These are phyloP conservation scores for Oophaga pumilio DNA, from an alignment of 2,113 vertebrate species.

Conservation along the genomic window DNA sequence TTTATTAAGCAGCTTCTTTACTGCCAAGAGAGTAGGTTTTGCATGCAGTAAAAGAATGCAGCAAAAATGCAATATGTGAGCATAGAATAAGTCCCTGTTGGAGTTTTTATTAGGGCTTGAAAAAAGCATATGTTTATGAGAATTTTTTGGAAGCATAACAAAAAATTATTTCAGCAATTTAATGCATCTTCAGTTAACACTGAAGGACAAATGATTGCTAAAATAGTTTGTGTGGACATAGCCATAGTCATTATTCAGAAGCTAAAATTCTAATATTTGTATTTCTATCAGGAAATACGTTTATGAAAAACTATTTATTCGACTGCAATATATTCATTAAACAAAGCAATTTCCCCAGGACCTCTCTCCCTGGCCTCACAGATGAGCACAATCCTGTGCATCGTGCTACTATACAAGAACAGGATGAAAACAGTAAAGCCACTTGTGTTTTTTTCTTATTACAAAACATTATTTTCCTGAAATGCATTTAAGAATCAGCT, in stretches of 20 bases:
- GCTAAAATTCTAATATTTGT: not conserved
- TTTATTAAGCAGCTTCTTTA: no score
- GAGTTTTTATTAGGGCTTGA: not conserved
- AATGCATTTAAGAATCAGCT: constrained; percentile 1
- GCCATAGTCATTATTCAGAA: not conserved
- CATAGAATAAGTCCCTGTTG: not conserved
- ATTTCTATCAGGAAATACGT: not conserved
- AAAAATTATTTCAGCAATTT: not conserved
- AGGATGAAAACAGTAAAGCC: not conserved
- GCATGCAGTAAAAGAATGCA: no score
- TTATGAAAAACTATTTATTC: not conserved
- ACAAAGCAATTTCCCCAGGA: not conserved
- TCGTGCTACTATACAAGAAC: not conserved
- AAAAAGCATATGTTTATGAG: not conserved
- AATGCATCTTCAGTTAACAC: constrained; percentile 10
- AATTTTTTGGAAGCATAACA: not conserved
- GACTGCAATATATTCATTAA: not conserved
- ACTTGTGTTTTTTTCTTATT: not conserved
- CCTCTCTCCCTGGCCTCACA: not conserved
- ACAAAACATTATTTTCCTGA: constrained; percentile 31
- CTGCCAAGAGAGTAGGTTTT: no score
- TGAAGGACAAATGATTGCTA: not conserved
- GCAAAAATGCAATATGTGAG: no score
- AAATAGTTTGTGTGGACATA: not conserved
- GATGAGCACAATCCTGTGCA: constrained; percentile 1